Base-by-base conservation (phyloP, 2,113 vertebrate species). In the Irena cyanogastra region DNA sequence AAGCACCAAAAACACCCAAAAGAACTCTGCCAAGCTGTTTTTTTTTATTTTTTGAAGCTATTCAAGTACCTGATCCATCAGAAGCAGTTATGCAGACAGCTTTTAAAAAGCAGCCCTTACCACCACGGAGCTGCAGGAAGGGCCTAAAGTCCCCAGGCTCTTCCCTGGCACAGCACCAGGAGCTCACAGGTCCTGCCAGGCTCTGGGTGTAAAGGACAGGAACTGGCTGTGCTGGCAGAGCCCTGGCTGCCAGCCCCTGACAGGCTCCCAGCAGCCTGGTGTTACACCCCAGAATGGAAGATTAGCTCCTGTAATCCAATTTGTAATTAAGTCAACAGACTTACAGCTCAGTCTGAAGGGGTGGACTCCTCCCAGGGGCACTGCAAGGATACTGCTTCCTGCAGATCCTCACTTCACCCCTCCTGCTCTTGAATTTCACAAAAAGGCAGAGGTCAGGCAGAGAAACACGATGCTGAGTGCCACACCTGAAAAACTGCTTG, bases 251-350 rank as follows among this genome's bases (percentile, higher is more conserved):
- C 84, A 93, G 79, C 54, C 82, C 60, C 86, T 3, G 2, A 63
- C 54, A 66, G 84, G 79, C 83, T 92, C 84, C 60, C 71, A 71
- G 83, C 49, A 86, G 79, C 23, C 85, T 90, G 87, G n/a, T 63
- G 64, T 59, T 92, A 94, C 79, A 91, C 79, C 85, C 56, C 41
- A 20, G 76, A 96, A 90, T 74, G 47, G 17, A 81, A 90, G 90
- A 94, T 93, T 93, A 96, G 89, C 85, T 96, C 64, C 64, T 63
- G 37, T 93, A 96, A 97, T 93, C 93, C 93, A 95, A 95, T 97
- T 89, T 96, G 82, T 91, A 90, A 95, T 91, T 90, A 95, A 97
- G 91, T 90, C 90, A 92, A 92, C 44, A 5, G 83, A 59, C 18
- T 91, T 79, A 56, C 1, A 80, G 89, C 30, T 90, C 82, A 83